These are phyloP conservation scores for Phaonia tiefii DNA, from an alignment of 2,888 invertebrate species.

Conservation along the genomic window DNA sequence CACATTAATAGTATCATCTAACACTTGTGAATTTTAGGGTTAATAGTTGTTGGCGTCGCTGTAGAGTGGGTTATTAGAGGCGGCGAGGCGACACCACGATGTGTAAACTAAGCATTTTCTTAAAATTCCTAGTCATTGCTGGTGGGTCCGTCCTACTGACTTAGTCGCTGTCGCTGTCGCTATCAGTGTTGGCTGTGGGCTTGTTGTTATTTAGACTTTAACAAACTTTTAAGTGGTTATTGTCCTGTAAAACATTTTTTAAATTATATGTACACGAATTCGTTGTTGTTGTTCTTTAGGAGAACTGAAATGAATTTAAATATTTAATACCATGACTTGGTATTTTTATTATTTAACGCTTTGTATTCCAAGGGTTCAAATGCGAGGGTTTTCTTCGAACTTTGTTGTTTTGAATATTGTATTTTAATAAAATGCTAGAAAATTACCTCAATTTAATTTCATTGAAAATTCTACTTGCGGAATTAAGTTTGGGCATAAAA, in stretches of 20 bases:
- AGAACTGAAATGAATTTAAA: conserved; percentile 42
- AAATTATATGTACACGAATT: conserved; percentile 42
- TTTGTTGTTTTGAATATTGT: no score
- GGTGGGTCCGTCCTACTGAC: no score
- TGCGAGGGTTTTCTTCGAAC: no score
- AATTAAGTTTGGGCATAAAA: no score
- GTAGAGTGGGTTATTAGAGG: not conserved
- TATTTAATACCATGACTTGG: conserved; percentile 14
- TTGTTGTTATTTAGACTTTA: conserved; percentile 26
- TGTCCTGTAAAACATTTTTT: conserved; percentile 64
- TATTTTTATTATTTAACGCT: no score
- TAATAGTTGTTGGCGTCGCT: conserved; percentile 42
- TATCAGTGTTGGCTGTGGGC: conserved; percentile 9
- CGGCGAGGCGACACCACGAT: not conserved
- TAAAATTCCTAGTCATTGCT: not conserved
- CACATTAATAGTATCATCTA: conserved; percentile 17
- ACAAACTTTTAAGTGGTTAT: conserved; percentile 66
- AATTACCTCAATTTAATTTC: no score
- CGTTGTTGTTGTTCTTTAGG: conserved; percentile 12
- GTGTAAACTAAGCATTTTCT: not conserved
- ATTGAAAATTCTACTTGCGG: no score
- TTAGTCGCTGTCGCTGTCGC: not conserved
- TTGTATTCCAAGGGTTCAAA: no score
- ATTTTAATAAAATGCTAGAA: no score
- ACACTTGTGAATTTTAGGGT: conserved; percentile 53